phyloP scores from a whole-genome alignment of 2,113 vertebrate genomes.

The Corapipo altera region DNA sequence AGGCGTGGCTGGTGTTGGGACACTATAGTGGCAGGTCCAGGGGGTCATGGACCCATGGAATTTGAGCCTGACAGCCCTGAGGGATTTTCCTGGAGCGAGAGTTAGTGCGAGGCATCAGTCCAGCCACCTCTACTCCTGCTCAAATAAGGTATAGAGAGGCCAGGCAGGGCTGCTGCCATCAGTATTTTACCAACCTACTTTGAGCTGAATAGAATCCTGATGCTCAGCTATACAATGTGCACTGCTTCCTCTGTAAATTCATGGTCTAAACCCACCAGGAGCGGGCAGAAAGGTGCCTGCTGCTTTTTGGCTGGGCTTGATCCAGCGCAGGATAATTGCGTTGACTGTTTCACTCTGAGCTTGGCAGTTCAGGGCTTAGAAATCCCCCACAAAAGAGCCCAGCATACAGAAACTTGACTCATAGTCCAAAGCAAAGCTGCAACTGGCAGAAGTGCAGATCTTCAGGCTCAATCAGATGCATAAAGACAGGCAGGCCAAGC shows the following conservation, averaged over 20 bases:
- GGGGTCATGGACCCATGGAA: fast-evolving
- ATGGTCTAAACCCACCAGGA: neutral
- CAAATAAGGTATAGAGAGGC: neutral
- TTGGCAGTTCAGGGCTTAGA: constrained; percentile 4
- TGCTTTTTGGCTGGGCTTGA: neutral
- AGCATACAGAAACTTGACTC: neutral
- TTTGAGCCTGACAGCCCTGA: neutral
- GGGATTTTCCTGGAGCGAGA: neutral
- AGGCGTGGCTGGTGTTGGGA: fast-evolving
- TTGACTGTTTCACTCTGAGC: neutral
- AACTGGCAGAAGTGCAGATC: constrained; percentile 34
- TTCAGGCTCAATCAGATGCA: constrained; percentile 42
- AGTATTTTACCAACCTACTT: neutral
- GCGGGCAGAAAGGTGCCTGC: neutral
- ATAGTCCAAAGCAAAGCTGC: constrained; percentile 18
- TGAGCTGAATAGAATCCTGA: neutral
- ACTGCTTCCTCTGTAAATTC: neutral
- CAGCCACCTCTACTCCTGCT: neutral
- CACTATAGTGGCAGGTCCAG: fast-evolving
- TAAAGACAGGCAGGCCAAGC: constrained; percentile 17
- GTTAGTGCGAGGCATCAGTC: fast-evolving
- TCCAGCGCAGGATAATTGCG: neutral
- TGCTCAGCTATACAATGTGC: neutral
- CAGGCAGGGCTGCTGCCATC: neutral
- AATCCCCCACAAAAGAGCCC: constrained; percentile 4